Conservation (phyloP, 2,888 invertebrate genomes). For the Andrena fulva region DNA sequence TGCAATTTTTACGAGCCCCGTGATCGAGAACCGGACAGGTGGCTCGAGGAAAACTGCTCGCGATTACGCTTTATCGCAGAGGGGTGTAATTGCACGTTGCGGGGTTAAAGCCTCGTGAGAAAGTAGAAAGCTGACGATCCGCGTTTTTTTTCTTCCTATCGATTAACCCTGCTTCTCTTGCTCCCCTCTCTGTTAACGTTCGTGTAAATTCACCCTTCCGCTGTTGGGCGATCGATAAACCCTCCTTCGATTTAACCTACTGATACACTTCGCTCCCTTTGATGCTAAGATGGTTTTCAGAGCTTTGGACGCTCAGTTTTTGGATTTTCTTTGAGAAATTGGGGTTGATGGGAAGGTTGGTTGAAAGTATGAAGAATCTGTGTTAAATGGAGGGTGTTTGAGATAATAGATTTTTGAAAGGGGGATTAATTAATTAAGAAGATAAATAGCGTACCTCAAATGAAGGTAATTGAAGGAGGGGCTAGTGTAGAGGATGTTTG, state of each 20-base stretch:
- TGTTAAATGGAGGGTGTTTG: neutral
- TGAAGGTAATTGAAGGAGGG: no score
- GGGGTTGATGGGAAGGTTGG: neutral
- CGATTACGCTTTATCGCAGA: neutral
- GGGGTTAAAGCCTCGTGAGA: conserved; percentile 35
- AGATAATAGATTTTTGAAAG: neutral
- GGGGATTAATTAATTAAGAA: neutral
- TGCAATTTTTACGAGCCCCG: conserved; percentile 50
- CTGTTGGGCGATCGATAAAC: neutral
- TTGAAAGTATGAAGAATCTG: neutral
- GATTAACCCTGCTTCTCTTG: conserved; percentile 5
- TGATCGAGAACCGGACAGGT: conserved; percentile 9
- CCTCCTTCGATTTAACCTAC: neutral
- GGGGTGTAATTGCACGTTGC: conserved; percentile 47
- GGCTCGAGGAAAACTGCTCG: neutral
- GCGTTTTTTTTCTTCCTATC: neutral
- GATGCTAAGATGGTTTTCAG: neutral
- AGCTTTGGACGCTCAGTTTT: neutral
- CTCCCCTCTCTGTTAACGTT: neutral
- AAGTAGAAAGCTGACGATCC: conserved; percentile 37
- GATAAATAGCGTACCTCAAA: no score
- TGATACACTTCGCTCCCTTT: neutral
- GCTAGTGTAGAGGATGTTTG: no score
- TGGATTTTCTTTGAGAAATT: neutral
- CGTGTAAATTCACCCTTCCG: neutral